Percentiles rank a stretch among this genome's conserved stretches.
Conservation (phyloP, 2,888 invertebrate genomes). For the Meloe dianella region DNA sequence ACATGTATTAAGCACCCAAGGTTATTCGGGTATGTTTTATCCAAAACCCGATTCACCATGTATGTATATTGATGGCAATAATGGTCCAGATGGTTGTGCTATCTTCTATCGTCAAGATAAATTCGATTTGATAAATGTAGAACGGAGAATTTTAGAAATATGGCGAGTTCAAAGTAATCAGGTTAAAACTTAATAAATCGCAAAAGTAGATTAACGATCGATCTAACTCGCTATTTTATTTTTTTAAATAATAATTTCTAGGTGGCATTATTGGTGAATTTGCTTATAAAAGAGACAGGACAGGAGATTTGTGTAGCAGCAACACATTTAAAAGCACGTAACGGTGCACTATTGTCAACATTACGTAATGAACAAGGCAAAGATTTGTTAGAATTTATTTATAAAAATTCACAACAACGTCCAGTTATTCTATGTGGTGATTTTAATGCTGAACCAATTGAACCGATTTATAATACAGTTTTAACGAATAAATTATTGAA, state of each 20-base stretch:
- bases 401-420: slow-evolving; percentile 59
- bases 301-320: slow-evolving; percentile 71
- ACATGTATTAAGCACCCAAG: slow-evolving; percentile 67
- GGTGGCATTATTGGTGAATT: slow-evolving; percentile 67
- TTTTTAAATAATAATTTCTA: slow-evolving; percentile 44
- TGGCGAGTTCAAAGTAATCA: slow-evolving; percentile 78
- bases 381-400: slow-evolving; percentile 67
- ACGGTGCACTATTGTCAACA: slow-evolving; percentile 70
- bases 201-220: too few species aligned
- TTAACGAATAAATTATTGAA: slow-evolving; percentile 58
- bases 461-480: slow-evolving; percentile 72
- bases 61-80: slow-evolving; percentile 72
- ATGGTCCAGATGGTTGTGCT: slow-evolving; percentile 81
- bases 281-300: slow-evolving; percentile 64
- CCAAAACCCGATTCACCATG: slow-evolving; percentile 82
- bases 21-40: slow-evolving; percentile 73
- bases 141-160: slow-evolving; percentile 70
- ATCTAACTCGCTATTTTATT: too few species aligned
- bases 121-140: slow-evolving; percentile 66
- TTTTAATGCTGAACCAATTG: slow-evolving; percentile 77
- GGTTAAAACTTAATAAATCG: slow-evolving; percentile 52
- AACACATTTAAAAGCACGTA: slow-evolving; percentile 77
- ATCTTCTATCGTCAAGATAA: slow-evolving; percentile 72
- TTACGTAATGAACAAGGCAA: slow-evolving; percentile 75
- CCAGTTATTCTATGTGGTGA: slow-evolving; percentile 75